These are phyloP conservation scores for Protaetia brevitarsis DNA, from an alignment of 1,140 invertebrate genomes.

Conservation along the genomic window DNA sequence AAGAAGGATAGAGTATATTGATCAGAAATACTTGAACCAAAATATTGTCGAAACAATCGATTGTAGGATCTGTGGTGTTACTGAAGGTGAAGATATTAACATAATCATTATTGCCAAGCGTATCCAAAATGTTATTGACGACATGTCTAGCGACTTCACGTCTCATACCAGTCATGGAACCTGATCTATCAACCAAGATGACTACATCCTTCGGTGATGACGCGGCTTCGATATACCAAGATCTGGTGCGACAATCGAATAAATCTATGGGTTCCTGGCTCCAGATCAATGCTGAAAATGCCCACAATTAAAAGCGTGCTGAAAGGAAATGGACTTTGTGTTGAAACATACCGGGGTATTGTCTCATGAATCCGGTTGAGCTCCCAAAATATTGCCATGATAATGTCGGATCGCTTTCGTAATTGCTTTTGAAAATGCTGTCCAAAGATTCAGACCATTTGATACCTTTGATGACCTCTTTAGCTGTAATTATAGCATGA, in stretches of 20 bases:
- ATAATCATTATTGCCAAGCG: conserved; percentile 91
- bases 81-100: conserved; percentile 74
- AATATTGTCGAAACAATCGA: conserved; percentile 83
- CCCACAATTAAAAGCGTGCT: not conserved
- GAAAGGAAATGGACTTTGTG: no score
- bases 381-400: conserved; percentile 98
- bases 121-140: conserved; percentile 83
- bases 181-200: conserved; percentile 85
- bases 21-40: conserved; percentile 57
- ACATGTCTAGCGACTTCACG: conserved; percentile 85
- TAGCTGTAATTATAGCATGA: no score
- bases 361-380: conserved; percentile 90
- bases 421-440: conserved; percentile 83
- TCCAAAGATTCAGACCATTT: conserved; percentile 85
- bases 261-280: conserved; percentile 59
- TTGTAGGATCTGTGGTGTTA: conserved; percentile 67
- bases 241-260: conserved; percentile 77
- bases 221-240: conserved; percentile 90
- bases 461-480: conserved; percentile 65
- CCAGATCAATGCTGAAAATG: conserved; percentile 45
- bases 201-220: conserved; percentile 88
- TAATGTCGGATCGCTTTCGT: conserved; percentile 80
- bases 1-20: no score
- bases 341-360: conserved; percentile 83
- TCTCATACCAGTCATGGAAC: conserved; percentile 88